Evolutionary conservation across 2,888 invertebrate genomes (phyloP).

Genomic region (Himalopsyche tibetana): DNA sequence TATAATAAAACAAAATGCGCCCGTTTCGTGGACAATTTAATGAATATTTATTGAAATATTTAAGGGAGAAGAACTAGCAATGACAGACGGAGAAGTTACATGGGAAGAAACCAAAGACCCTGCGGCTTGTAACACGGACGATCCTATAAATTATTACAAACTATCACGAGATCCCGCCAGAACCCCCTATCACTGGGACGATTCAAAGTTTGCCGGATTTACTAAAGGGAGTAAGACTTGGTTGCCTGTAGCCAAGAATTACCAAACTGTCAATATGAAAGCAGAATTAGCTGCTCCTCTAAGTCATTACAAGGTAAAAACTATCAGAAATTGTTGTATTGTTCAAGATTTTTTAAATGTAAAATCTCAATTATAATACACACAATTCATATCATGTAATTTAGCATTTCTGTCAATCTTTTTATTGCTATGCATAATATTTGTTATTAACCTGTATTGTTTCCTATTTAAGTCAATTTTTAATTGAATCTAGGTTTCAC

Average conservation of each 20-base stretch:
- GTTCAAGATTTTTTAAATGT: background rate
- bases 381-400: background rate
- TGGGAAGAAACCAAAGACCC: constrained; percentile 82
- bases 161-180: constrained; percentile 80
- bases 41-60: background rate
- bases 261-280: constrained; percentile 78
- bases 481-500: too few relatives aligned
- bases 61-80: constrained; percentile 91
- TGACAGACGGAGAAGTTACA: constrained; percentile 81
- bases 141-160: constrained; percentile 77
- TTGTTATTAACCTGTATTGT: too few relatives aligned
- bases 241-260: constrained; percentile 80
- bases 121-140: constrained; percentile 80
- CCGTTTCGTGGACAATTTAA: too few relatives aligned
- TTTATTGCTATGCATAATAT: too few relatives aligned
- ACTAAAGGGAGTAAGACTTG: constrained; percentile 73
- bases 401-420: too few relatives aligned
- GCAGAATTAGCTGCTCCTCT: constrained; percentile 70
- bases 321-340: background rate
- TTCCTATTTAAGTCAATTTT: background rate
- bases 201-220: constrained; percentile 75
- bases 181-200: constrained; percentile 82
- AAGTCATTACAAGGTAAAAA: constrained; percentile 76
- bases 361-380: background rate
- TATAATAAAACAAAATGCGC: too few relatives aligned